These are phyloP conservation scores for Cotesia chilonis DNA, from an alignment of 1,140 invertebrate genomes.

Conservation along the genomic window DNA sequence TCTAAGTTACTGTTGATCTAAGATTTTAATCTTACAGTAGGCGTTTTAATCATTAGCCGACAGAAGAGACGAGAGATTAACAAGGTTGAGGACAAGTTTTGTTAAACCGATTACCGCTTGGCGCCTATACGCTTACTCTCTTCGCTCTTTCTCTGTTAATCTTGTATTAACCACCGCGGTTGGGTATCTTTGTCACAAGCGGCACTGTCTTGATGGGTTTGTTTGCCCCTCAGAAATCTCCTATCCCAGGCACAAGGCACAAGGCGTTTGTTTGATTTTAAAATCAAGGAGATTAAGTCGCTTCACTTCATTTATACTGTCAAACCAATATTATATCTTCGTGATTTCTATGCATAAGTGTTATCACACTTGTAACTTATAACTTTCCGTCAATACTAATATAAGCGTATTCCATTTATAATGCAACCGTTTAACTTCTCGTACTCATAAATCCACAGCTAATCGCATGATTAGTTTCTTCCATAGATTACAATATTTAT, in stretches of 20 bases:
- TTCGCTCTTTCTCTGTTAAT: background rate
- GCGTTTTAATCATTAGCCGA: conserved; percentile 29
- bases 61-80: conserved; percentile 34
- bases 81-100: conserved; percentile 37
- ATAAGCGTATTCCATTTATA: too few species aligned
- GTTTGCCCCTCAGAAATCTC: conserved; percentile 21
- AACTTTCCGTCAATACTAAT: too few species aligned
- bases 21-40: conserved; percentile 29
- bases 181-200: background rate
- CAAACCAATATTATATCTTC: conserved; percentile 22
- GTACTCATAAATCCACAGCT: too few species aligned
- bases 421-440: too few species aligned
- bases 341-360: conserved; percentile 4
- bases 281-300: conserved; percentile 37
- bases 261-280: conserved; percentile 39
- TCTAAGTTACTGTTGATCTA: conserved; percentile 28
- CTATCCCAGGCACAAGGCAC: background rate
- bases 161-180: background rate
- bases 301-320: background rate
- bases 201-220: conserved; percentile 25
- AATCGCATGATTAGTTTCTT: too few species aligned
- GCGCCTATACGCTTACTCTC: conserved; percentile 17
- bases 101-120: conserved; percentile 36
- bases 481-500: background rate
- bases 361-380: too few species aligned